Evolutionary conservation across 2,113 vertebrate species (phyloP), one percentile per base, ranked within the genome.

Genomic region (Nansenia antarctica): DNA sequence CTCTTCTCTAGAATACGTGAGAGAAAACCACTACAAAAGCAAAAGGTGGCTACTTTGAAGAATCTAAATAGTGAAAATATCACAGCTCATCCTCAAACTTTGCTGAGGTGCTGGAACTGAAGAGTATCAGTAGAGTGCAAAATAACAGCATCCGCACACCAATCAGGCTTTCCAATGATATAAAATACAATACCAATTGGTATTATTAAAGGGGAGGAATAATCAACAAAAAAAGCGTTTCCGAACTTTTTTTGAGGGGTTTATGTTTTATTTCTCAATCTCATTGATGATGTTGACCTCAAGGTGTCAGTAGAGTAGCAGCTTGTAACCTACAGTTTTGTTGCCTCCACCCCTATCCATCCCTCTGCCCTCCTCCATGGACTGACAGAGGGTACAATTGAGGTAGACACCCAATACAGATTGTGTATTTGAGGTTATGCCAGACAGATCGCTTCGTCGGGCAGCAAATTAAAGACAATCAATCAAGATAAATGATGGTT

Each of bases 301-400:
- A 84, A 76, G 87, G 72, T 86, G 85, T 85, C 86, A 86, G 72
- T 76, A 76, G 65, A 79, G 86, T 62, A 31, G 67, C 26, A 42
- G 35, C 5, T 34, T n/a, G n/a, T n/a, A 6, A n/a, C 24, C 2
- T 35, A 14, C 3, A 52, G 9, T 69, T 4, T n/a, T 70, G 34
- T 49, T 9, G 5, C 12, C 27, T 7, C n/a, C 26, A 53, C 15
- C 29, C 34, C 22, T 24, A 24, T 62, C 20, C 3, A 52, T 54
- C 24, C 30, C 49, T 66, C 29, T 12, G 49, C 47, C 24, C 30
- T 52, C 64, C 29, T 12, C 35, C 55, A 63, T 37, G 35, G 31
- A 22, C 69, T 82, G 22, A 72, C 30, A 49, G 65, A 32, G 45
- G 49, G 65, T 65, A 3, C n/a, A 75, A 66, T 54, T 73, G 47